Evolutionary conservation across 2,113 vertebrate genomes (phyloP), one percentile per base, ranked within the genome.

Genomic region (Muscicapa adusta): DNA sequence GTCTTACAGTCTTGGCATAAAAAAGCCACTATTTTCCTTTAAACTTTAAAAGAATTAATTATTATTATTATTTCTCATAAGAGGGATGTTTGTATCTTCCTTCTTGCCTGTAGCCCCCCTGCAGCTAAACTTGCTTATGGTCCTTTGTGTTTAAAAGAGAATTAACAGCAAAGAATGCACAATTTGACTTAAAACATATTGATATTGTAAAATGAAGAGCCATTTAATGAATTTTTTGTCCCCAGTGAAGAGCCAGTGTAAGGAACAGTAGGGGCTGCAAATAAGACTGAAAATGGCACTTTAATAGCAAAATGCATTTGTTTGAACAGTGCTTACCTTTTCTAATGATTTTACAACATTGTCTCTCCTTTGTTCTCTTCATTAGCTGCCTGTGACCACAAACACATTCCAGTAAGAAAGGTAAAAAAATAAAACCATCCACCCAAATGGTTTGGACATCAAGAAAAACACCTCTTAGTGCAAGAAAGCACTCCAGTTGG

Each of bases 141-240:
- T 71, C 74, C 92, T 97, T 97, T 97, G 89, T 95, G 89, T 85
- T 93, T 97, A 96, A 97, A 90, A 96, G 93, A 91, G 96, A 98
- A 97, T 97, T 96, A 95, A 96, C 54, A 14, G 88, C 78, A 81
- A 94, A 95, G 93, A 96, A 97, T 95, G 79, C 76, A 93, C 87
- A 93, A 94, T 98, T 97, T 97, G 96, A 95, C 90, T 97, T 96
- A 96, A 97, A 97, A 96, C 88, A 95, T 96, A 96, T 96, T 97
- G 97, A 97, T 95, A 95, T 57, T 85, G 86, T 94, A 81, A 94
- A 95, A 97, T 96, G 79, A 94, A 89, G 78, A 76, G 92, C 78
- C 68, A 91, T 97, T 91, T 96, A 97, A 97, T 96, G 92, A 96
- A 89, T 94, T 93, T 93, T 97, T 91, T 97, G 94, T 96, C 86